Evolutionary conservation across 1,140 invertebrate species (phyloP), one percentile per base, ranked within the genome.

Genomic region (Aphelenchoides besseyi): DNA sequence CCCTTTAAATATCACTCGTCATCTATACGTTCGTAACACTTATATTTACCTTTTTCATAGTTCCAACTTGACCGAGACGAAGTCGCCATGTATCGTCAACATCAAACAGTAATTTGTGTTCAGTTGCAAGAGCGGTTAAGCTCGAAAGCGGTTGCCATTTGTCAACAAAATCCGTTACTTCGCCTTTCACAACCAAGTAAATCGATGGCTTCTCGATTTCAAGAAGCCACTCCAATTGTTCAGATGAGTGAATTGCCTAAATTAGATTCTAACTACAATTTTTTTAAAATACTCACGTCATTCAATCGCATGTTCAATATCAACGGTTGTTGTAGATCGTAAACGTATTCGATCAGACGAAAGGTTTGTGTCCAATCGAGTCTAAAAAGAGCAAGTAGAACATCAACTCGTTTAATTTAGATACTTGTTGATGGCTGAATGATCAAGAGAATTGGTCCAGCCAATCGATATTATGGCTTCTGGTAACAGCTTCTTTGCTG

Each of bases 381-480:
- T 36, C 55, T 57, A 64, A 71, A 74, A 3, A 32, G 8, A 8
- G 8, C 5, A 41, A n/a, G 5, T 41, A 41, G n/a, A 41, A 5
- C 5, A 41, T 8, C 5, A 41, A 41, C 5, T n/a, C 5, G 5
- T 5, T 8, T 8, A 41, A n/a, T 8, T 8, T 8, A 5, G 9
- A 41, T 59, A 68, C 2, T 72, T 33, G 33, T 70, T 70, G n/a
- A 80, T 26, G 16, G 59, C 74, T 12, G 66, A 30, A 29, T 71
- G 74, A 48, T 80, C 74, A 3, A 18, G 54, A n/a, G 75, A 80
- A 30, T 48, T 74, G 5, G 75, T 77, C 77, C 75, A 76, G 36
- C 76, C 75, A 0, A 78, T 54, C 3, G 79, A 81, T 29, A 78
- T 72, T n/a, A 80, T 69, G n/a, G 77, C 62, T 52, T 78, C 79